Percentiles rank a stretch among this genome's conserved stretches.
Conservation (phyloP, 2,797 vertebrate genomes). For the Gymnothorax reevesii region DNA sequence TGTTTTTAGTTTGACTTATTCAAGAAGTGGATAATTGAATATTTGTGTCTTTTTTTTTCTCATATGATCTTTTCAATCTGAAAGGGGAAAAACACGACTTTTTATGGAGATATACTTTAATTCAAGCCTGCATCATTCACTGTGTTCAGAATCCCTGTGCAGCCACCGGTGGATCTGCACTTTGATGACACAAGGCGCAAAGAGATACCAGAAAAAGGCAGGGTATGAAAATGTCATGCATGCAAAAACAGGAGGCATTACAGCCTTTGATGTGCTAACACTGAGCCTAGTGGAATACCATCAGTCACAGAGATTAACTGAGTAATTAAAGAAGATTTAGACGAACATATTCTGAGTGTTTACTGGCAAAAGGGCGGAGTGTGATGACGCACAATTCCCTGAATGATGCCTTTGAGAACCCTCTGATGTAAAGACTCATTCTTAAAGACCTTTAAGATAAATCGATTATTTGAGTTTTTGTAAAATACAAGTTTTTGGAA, state of each 20-base stretch:
- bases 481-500: not conserved
- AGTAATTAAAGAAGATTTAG: constrained; percentile 14
- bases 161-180: not conserved
- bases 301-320: not conserved
- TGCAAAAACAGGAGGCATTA: not conserved
- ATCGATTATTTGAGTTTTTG: not conserved
- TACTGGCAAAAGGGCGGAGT: not conserved
- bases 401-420: not conserved
- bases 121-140: not conserved
- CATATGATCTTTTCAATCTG: not conserved
- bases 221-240: not conserved
- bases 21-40: constrained; percentile 47
- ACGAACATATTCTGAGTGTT: constrained; percentile 1
- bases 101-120: not conserved
- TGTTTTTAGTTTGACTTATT: constrained; percentile 38
- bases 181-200: not conserved
- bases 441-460: not conserved
- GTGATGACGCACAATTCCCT: not conserved
- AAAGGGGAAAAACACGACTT: too few relatives aligned
- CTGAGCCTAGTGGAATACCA: not conserved
- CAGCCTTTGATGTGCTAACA: not conserved
- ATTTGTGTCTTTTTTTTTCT: not conserved
- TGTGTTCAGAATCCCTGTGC: not conserved
- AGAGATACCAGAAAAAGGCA: not conserved
- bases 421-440: not conserved